A percentile compares a stretch with the other conserved stretches of the same genome.
Conservation (phyloP, 37 sponge, comb jelly and placozoan species). For the Cladorhizidae sp. region DNA sequence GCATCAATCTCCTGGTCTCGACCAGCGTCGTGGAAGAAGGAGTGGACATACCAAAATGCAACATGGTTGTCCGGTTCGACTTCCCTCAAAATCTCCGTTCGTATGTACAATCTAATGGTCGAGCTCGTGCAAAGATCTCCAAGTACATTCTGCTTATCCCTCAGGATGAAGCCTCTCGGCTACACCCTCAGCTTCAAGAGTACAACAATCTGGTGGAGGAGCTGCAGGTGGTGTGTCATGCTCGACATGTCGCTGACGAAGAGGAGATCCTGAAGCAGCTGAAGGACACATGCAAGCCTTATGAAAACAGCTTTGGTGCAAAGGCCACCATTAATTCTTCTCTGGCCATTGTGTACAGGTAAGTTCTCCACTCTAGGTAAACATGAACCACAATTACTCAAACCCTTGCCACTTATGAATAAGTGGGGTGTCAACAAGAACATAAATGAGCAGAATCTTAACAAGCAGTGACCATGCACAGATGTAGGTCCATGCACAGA, state of each 20-base stretch:
- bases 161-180: conserved; percentile 8
- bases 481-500: too few species aligned
- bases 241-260: conserved; percentile 59
- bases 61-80: conserved; percentile 89
- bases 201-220: conserved; percentile 60
- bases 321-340: conserved; percentile 46
- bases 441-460: too few species aligned
- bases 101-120: conserved; percentile 94
- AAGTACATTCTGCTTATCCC: conserved; percentile 71
- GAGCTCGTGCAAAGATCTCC: conserved; percentile 85
- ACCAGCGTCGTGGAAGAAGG: conserved; percentile 98
- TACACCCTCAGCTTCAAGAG: conserved; percentile 16
- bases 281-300: conserved; percentile 46
- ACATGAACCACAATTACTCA: too few species aligned
- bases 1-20: conserved; percentile 82
- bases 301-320: conserved; percentile 21
- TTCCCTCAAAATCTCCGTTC: conserved; percentile 81
- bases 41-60: conserved; percentile 93
- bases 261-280: conserved; percentile 59
- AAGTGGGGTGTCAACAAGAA: too few species aligned
- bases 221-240: conserved; percentile 42
- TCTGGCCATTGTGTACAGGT: conserved; percentile 72
- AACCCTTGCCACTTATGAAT: too few species aligned
- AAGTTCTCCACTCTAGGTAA: too few species aligned
- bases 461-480: too few species aligned